Percentiles rank a stretch among this genome's conserved stretches.
Evolutionary conservation across 2,797 vertebrate species (phyloP).

Genomic region (Enteromius treurensis): DNA sequence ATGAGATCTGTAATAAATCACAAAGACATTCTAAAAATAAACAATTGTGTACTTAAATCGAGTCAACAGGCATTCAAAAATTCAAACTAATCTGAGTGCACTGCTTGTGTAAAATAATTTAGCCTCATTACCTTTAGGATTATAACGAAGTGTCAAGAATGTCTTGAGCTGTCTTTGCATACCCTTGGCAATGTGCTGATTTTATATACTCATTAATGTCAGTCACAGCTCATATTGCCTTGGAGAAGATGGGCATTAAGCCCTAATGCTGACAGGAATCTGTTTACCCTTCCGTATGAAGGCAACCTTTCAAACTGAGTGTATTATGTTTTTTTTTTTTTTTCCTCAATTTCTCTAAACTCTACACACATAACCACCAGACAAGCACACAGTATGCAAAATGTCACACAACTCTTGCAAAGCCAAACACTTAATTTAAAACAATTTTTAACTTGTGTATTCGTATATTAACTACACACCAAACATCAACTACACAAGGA

Average conservation of each 20-base stretch:
- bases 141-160: background rate
- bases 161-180: conserved; percentile 6
- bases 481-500: background rate
- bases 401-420: background rate
- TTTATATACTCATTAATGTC: conserved; percentile 17
- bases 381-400: too few species aligned
- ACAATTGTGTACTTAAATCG: background rate
- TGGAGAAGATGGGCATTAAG: background rate
- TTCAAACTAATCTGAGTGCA: background rate
- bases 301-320: background rate
- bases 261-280: background rate
- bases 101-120: conserved; percentile 1
- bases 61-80: background rate
- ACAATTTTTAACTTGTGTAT: background rate
- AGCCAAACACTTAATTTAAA: background rate
- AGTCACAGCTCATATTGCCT: conserved; percentile 14
- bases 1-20: background rate
- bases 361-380: too few species aligned
- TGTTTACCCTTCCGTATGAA: conserved; percentile 8
- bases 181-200: background rate
- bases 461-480: background rate
- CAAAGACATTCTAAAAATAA: background rate
- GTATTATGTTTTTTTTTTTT: too few species aligned
- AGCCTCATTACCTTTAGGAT: background rate
- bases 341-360: background rate